Base-by-base conservation (phyloP, 2,888 invertebrate species). In the Cryptus armator region DNA sequence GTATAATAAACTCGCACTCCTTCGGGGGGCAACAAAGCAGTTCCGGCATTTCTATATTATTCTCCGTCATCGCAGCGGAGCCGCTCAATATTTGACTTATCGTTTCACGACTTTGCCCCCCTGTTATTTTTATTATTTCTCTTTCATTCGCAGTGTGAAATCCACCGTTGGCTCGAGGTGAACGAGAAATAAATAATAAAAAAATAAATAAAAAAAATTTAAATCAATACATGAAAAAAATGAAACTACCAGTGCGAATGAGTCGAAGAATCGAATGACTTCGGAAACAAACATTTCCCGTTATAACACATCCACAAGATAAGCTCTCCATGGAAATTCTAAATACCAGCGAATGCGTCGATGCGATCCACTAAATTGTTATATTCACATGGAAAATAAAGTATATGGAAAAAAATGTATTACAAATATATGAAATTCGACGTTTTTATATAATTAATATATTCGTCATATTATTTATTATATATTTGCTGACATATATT, bases 11-110 rank as follows among this genome's bases (percentile, higher is more conserved):
- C 62, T 44, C 62, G 51, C 62, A 64, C 81, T 71, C 46, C 37
- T 7, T 44, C 51, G 9, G 37, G 37, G 5, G n/a, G 7, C 81
- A 82, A 83, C 83, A 75, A 83, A 79, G 83, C 75, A 79, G 70
- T 83, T 83, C 74, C 83, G 83, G 83, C 68, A 53, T 66, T 37
- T 70, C 66, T 44, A 70, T 43, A 77, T 82, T 66, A 43, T 29
- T 62, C 46, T 51, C 62, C 48, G 43, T 48, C 59, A 19, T 56
- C 59, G 59, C 59, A 19, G 29, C 68, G 62, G 75, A 43, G 37
- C 59, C 44, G 62, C 29, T 9, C 68, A 43, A 81, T 81, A 71
- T 82, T 82, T 82, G 64, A 53, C 68, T 56, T 71, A 16, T 66
- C 70, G 76, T 77, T 82, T 77, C 76, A 71, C 81, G 71, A 66